Base-by-base conservation (phyloP, 2,113 vertebrate genomes). In the Furnarius figulus region DNA sequence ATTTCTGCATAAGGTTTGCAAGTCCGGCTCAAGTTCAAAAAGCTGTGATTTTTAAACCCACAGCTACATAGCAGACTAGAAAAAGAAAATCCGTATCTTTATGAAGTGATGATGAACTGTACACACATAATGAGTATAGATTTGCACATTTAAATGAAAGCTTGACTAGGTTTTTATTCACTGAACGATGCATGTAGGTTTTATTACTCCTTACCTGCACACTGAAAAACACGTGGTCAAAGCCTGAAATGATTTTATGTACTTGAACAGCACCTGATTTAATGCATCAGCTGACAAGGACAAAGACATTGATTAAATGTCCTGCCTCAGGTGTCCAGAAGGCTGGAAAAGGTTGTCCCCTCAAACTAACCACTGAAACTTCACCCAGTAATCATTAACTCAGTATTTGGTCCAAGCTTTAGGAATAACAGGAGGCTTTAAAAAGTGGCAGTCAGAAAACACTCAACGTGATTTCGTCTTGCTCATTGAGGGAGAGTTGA, bases 331-430 rank as follows among this genome's bases (percentile, higher is more conserved):
- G 77, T 94, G 88, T 92, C 72, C 89, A 93, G 90, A 89, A 92
- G 77, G 86, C 80, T 96, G 90, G 80, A 92, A 96, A 93, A 96
- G 61, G 65, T 46, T 52, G 73, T 87, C 53, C 73, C n/a, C 70
- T 95, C 88, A 76, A 95, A 96, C 93, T 65, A 84, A 74, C 49
- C 73, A 50, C 65, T 66, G 86, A 90, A 97, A 96, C 86, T 93
- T 87, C 86, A 81, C 58, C 49, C 86, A 93, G 80, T 87, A 96
- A 97, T 96, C 83, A 96, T 97, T 97, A 97, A 97, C 96, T 88
- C 47, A 13, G 30, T 58, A 40, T 86, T 94, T 79, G 86, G 73
- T 79, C 70, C 90, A 85, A 79, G 76, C 61, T 44, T 58, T 53
- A 82, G 70, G 55, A 96, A 86, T 68, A 90, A 91, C 67, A 80